Conservation (phyloP, 2,888 invertebrate genomes). For the Escarpia spicata region DNA sequence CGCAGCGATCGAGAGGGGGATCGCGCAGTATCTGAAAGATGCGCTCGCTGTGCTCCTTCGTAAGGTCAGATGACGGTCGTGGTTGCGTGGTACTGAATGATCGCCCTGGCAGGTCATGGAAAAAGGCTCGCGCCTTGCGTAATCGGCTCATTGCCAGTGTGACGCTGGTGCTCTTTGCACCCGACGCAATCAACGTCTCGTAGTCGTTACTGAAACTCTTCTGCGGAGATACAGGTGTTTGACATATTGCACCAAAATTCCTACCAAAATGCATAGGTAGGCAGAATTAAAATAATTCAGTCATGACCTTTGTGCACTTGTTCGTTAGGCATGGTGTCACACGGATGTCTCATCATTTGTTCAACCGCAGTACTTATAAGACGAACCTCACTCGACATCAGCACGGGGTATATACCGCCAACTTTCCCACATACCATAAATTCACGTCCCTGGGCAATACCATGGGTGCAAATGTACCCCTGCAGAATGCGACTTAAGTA, state of each 20-base stretch:
- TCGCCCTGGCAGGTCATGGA: constrained; percentile 39
- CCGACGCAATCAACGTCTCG: neutral
- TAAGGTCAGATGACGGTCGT: constrained; percentile 39
- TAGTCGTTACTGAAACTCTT: neutral
- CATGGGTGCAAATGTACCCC: neutral
- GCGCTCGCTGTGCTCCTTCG: constrained; percentile 40
- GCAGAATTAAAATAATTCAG: neutral
- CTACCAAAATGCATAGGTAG: neutral
- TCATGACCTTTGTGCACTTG: neutral
- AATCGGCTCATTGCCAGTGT: constrained; percentile 33
- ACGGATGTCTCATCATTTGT: neutral
- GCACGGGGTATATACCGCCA: neutral
- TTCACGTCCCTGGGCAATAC: neutral
- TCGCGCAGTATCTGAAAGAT: constrained; percentile 33
- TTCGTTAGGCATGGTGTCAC: neutral
- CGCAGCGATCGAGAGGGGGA: constrained; percentile 36
- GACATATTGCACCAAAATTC: neutral
- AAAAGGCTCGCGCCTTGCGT: constrained; percentile 40
- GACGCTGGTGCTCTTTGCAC: neutral
- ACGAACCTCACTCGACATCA: neutral
- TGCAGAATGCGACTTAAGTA: neutral
- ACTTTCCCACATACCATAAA: neutral
- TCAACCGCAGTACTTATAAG: neutral
- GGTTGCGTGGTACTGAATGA: constrained; percentile 35
- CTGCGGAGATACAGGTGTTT: neutral